Base-by-base conservation (phyloP, 2,113 vertebrate genomes). In the Chaenogobius annularis region DNA sequence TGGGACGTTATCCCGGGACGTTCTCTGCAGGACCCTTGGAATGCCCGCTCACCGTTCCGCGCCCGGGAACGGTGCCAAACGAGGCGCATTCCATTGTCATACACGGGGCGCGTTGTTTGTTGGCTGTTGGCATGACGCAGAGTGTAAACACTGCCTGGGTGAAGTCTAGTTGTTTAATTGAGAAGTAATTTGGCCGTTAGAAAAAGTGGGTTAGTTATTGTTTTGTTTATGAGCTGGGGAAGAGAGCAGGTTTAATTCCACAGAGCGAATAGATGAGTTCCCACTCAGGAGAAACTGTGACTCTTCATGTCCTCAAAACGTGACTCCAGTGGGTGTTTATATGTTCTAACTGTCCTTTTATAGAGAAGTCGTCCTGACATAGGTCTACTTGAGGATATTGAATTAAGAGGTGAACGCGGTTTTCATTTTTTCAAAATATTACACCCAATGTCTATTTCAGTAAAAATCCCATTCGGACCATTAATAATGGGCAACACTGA, bases 11-110 rank as follows among this genome's bases (percentile, higher is more conserved):
- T 68, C 55, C 47, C 47, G 48, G 67, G 81, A 89, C 63, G 14
- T 67, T 72, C 65, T 47, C 43, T 67, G 68, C 75, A 72, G 79
- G 76, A 79, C 54, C 47, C 79, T 83, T 73, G 44, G 61, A 84
- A 74, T 75, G 70, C 69, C 65, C 9, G 19, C 70, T 64, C 6
- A 1, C 47, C 3, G 23, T 55, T 68, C 47, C 3, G 68, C 46
- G 79, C 82, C 70, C 59, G 71, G 72, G 73, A 83, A 20, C 81
- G 0, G 67, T 48, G 81, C 77, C 79, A 75, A 61, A 68, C 58
- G 61, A 71, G 73, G 72, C 54, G 1, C 35, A 74, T 61, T 61
- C 58, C 14, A 20, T 14, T 82, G 82, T 77, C 77, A 82, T 68
- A 58, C 44, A 50, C 72, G 11, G 72, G 72, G 58, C 66, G 69